Base-by-base conservation (phyloP, 2,113 vertebrate genomes). In the Aegithalos caudatus region DNA sequence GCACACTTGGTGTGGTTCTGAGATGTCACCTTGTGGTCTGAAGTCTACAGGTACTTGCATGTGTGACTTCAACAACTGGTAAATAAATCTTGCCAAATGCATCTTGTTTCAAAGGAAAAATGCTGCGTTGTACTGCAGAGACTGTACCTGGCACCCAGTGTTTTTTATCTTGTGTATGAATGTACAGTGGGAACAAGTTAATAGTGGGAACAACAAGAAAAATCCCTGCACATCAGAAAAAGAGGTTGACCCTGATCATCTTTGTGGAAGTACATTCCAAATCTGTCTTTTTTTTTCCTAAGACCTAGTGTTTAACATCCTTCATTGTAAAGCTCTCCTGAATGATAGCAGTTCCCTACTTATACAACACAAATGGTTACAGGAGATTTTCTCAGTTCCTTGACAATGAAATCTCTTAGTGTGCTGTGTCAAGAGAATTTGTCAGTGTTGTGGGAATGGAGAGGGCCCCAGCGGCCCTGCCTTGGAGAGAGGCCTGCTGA, bases 301-400 rank as follows among this genome's bases (percentile, higher is more conserved):
- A 67, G 37, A 61, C 17, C 11, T 47, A 31, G 13, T 57, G 17
- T 70, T 91, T 73, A n/a, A 33, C n/a, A 65, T 53, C 16, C 27
- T 22, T 65, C 35, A 25, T 28, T 51, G 31, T n/a, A 54, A 45
- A 81, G 24, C 48, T 53, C 37, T 56, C 71, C 40, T 74, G 69
- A 69, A 67, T 61, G 25, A 53, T 18, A 57, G 65, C 47, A 74
- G 9, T 50, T 92, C 27, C 76, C 31, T 74, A 61, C 29, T 54
- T 31, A 58, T 38, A 51, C 1, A 7, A 42, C 82, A 53, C 33
- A 71, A 92, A 45, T 2, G 4, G 53, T 70, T 57, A 45, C 64
- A 62, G 69, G 70, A 77, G 19, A 67, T 93, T 71, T 92, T 94
- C 62, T 74, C n/a, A 57, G 38, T 86, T 19, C 64, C 35, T 79